These are phyloP conservation scores for Embiotoca jacksoni DNA, from an alignment of 2,113 vertebrate species.

Conservation along the genomic window DNA sequence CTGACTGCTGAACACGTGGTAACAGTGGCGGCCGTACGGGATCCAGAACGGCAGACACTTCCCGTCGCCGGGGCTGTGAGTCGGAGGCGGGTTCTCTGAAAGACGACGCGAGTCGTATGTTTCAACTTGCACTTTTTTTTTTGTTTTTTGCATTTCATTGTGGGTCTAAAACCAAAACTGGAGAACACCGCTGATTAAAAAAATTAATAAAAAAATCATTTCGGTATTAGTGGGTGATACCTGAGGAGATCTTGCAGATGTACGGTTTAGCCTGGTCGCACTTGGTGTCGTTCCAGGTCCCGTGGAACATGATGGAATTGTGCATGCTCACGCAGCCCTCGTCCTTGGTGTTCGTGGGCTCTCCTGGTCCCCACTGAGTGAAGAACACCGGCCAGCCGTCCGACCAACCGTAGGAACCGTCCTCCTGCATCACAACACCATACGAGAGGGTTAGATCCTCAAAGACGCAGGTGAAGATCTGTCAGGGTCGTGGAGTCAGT, in stretches of 20 bases:
- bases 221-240: conserved; percentile 46
- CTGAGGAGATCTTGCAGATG: conserved; percentile 84
- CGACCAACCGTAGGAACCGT: conserved; percentile 75
- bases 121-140: too few species aligned
- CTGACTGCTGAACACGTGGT: conserved; percentile 62
- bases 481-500: not conserved
- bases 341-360: conserved; percentile 76
- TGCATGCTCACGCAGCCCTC: conserved; percentile 86
- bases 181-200: not conserved
- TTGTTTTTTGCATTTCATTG: too few species aligned
- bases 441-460: not conserved
- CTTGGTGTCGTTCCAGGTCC: conserved; percentile 85
- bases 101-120: not conserved
- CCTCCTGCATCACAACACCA: conserved; percentile 54
- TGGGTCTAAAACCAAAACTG: too few species aligned
- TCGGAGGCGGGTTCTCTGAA: conserved; percentile 77
- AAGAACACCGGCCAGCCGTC: conserved; percentile 86
- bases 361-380: conserved; percentile 85
- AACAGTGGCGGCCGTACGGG: conserved; percentile 80
- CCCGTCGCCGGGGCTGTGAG: conserved; percentile 78
- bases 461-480: not conserved
- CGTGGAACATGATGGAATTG: conserved; percentile 63
- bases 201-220: not conserved
- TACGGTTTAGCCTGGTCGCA: conserved; percentile 78
- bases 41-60: conserved; percentile 53